A percentile compares a stretch with the other conserved stretches of the same genome.
These are phyloP conservation scores for Halocaridina rubra DNA, from an alignment of 2,888 invertebrate species.

Conservation along the genomic window DNA sequence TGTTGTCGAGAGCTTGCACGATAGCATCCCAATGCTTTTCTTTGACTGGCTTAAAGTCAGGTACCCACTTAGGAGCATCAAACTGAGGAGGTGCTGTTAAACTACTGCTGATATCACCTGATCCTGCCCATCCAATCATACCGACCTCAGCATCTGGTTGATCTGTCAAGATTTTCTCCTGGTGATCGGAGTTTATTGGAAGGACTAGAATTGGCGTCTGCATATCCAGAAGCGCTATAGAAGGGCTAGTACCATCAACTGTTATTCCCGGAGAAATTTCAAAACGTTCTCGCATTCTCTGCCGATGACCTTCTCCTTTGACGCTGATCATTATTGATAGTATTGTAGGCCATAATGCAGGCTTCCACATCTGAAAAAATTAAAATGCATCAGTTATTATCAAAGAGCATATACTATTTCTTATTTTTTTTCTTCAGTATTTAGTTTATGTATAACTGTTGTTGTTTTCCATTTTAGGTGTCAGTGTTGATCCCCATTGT, in stretches of 20 bases:
- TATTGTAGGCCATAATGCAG: background rate
- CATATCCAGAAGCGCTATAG: background rate
- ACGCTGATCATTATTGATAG: background rate
- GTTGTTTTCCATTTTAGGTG: no score
- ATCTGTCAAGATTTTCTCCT: background rate
- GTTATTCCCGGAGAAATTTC: background rate
- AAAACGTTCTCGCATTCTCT: background rate
- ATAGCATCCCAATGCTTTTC: slow-evolving; percentile 28
- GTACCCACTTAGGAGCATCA: slow-evolving; percentile 1
- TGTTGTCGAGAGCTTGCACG: background rate
- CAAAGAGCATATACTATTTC: no score
- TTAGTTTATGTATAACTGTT: no score
- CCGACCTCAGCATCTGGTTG: background rate
- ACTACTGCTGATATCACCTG: background rate
- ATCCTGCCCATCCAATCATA: slow-evolving; percentile 22
- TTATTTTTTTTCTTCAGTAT: no score
- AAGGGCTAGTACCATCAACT: background rate
- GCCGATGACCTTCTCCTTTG: no score
- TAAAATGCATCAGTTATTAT: no score
- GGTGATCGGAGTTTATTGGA: background rate
- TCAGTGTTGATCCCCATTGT: no score
- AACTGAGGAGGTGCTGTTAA: background rate
- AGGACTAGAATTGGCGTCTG: background rate
- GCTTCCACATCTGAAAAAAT: background rate
- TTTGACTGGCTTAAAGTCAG: slow-evolving; percentile 11